These are phyloP conservation scores for Drosophila watanabei DNA, from an alignment of 1,140 invertebrate species.

Conservation along the genomic window DNA sequence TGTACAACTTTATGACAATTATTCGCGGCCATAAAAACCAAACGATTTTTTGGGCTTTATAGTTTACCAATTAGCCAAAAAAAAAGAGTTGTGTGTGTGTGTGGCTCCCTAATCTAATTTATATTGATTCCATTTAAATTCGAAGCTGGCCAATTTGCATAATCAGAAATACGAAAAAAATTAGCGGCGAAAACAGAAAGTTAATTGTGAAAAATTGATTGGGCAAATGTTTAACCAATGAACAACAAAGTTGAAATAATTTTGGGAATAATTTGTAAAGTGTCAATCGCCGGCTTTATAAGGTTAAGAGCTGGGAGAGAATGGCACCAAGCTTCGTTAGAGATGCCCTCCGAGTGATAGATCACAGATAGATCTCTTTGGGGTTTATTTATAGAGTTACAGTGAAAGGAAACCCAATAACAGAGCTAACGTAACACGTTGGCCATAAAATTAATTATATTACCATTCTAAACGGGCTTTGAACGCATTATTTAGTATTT, in stretches of 20 bases:
- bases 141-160: conserved; percentile 53
- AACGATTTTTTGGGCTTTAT: conserved; percentile 64
- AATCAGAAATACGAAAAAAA: conserved; percentile 7
- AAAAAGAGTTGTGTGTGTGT: conserved; percentile 15
- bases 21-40: conserved; percentile 68
- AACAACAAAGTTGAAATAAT: conserved; percentile 47
- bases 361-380: conserved; percentile 36
- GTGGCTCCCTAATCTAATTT: conserved; percentile 52
- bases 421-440: conserved; percentile 24
- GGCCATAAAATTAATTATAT: conserved; percentile 52
- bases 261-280: conserved; percentile 66
- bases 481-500: conserved; percentile 24
- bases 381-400: conserved; percentile 36
- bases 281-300: conserved; percentile 59
- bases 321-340: conserved; percentile 50
- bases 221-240: conserved; percentile 64
- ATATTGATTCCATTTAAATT: conserved; percentile 72
- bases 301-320: conserved; percentile 63
- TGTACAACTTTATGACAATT: conserved; percentile 67
- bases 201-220: conserved; percentile 80
- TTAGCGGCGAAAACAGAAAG: conserved; percentile 37
- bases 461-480: conserved; percentile 38
- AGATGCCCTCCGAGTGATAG: conserved; percentile 25
- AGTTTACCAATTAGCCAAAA: conserved; percentile 64
- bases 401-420: conserved; percentile 30